Percentiles rank a stretch among this genome's conserved stretches.
Evolutionary conservation across 2,888 invertebrate species (phyloP).

Genomic region (Opisthograptis luteolata): DNA sequence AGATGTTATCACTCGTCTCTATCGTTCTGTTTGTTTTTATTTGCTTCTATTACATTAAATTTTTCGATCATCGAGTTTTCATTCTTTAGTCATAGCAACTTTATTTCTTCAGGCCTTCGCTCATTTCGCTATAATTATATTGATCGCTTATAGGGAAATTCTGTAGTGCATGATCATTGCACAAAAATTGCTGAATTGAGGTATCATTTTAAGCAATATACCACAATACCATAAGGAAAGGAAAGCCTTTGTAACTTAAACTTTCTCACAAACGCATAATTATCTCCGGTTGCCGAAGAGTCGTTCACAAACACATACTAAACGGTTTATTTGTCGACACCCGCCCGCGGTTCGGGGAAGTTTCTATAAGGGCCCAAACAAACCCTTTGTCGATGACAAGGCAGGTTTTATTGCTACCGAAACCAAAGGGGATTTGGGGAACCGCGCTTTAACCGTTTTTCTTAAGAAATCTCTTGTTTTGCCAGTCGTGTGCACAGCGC

Average conservation of each 20-base stretch:
- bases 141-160: no score
- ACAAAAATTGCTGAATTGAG: no score
- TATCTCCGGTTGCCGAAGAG: conserved; percentile 44
- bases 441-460: conserved; percentile 52
- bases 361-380: conserved; percentile 41
- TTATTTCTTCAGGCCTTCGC: no score
- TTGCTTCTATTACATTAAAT: no score
- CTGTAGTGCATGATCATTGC: no score
- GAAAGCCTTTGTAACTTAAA: not conserved
- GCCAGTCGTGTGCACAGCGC: conserved; percentile 39
- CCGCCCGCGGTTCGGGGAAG: conserved; percentile 55
- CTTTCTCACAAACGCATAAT: conserved; percentile 33
- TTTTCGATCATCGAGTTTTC: no score
- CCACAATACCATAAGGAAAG: not conserved
- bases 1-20: no score
- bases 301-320: conserved; percentile 36
- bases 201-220: not conserved
- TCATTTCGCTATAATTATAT: no score
- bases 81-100: no score
- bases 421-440: conserved; percentile 54
- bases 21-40: no score
- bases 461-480: conserved; percentile 49
- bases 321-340: conserved; percentile 47
- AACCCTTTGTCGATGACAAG: conserved; percentile 56
- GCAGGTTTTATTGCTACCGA: conserved; percentile 74